Base-by-base conservation (phyloP, 1,140 invertebrate species). In the Platyura marginata region DNA sequence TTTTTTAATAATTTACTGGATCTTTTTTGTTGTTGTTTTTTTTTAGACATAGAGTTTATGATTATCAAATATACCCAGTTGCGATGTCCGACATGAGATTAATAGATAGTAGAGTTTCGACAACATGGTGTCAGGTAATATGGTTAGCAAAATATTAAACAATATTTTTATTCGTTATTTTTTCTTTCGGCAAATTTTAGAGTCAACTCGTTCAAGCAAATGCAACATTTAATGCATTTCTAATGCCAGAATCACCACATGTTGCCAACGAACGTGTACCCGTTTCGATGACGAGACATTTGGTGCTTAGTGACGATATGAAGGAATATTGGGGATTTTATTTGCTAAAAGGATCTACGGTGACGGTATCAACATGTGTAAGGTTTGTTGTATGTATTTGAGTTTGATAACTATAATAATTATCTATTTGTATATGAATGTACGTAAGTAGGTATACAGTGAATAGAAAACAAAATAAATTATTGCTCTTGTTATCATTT, bases 271-370 rank as follows among this genome's bases (percentile, higher is more conserved):
- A 74, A 20, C 49, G 68, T 13, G 65, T 72, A 13, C 69, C 67
- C 0, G 65, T 82, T 4, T 67, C 70, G 8, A 80, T 83, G 77
- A 72, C 71, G 2, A 66, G 36, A 10, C 36, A 38, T 13, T 38
- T 38, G 36, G 16, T 18, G 11, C 36, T 38, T 11, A 38, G 36
- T 18, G 80, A 84, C 50, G 81, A 84, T 49, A 77, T 79, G 64
- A 84, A 83, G 55, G 80, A 84, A 55, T 84, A 83, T 53, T 84
- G 80, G 80, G 80, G 81, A 8, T 84, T 84, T 56, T 84, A 83
- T 54, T 59, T 86, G n/a, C 61, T 82, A 2, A 68, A 71, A 49
- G 81, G 79, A 2, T 82, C 80, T 10, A 70, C 68, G 5, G 77
- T 83, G 3, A 79, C 73, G 1, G 72, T 86, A 2, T 79, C 77